Evolutionary conservation across 1,140 invertebrate genomes (phyloP), one percentile per base, ranked within the genome.

Genomic region (Drosophila parvula): DNA sequence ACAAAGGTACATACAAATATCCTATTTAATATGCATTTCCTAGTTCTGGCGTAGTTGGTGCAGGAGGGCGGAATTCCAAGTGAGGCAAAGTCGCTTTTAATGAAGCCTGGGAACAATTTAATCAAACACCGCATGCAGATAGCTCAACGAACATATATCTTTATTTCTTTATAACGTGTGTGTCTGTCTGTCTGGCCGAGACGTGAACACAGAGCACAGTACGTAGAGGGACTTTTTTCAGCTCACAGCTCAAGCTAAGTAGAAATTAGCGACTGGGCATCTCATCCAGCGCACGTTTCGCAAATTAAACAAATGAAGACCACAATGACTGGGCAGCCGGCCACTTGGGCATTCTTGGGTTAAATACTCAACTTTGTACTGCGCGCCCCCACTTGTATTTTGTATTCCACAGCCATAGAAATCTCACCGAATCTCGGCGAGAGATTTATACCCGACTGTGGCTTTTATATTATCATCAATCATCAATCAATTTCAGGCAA

Each of bases 181-280:
- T 53, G 7, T 34, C 28, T 30, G 41, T 56, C 47, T 53, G 61
- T 65, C 44, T 65, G 45, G 14, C 7, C 34, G 38, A 48, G 50
- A 10, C 36, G 28, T 55, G 36, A 27, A 22, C 34, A 73, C 43
- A 41, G 41, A 53, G 36, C 45, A 14, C 11, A 61, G 48, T 16
- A 16, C 48, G 36, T 53, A 6, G 48, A 32, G 44, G 30, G 50
- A 30, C 58, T 71, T 48, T 51, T 81, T 88, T 74, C 68, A 86
- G 81, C 84, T 61, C 76, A 78, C n/a, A n/a, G n/a, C n/a, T n/a
- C n/a, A n/a, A n/a, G n/a, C 76, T 89, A 70, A 83, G 89, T 88
- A 67, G 53, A 70, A 80, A 89, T 83, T 88, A 86, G 69, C 79
- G 71, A 38, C 43, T 51, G 44, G 48, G 18, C 74, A 41, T 67